Conservation (phyloP, 2,888 invertebrate species). For the Drosophila subsilvestris region DNA sequence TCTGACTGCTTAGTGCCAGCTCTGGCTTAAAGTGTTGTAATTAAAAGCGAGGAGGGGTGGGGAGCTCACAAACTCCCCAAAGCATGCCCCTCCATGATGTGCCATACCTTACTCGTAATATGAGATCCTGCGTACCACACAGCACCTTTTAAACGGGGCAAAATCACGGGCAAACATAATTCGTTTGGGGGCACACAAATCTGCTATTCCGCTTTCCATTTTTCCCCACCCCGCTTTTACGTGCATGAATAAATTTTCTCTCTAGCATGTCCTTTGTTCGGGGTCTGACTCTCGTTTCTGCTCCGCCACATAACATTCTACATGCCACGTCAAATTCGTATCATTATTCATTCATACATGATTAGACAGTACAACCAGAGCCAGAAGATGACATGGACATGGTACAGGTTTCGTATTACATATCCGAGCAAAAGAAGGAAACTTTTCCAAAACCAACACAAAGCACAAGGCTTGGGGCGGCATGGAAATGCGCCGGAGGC, state of each 20-base stretch:
- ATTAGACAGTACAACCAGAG: slow-evolving; percentile 61
- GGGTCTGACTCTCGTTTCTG: slow-evolving; percentile 11
- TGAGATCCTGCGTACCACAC: slow-evolving; percentile 36
- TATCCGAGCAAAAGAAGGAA: slow-evolving; percentile 18
- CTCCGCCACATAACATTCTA: slow-evolving; percentile 43
- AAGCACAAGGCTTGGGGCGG: background rate
- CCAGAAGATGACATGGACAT: slow-evolving; percentile 32
- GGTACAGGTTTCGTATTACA: slow-evolving; percentile 73
- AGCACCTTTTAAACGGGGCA: slow-evolving; percentile 56
- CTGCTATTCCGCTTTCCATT: slow-evolving; percentile 30
- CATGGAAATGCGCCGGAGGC: background rate
- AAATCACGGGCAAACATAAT: slow-evolving; percentile 69
- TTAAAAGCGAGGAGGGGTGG: slow-evolving; percentile 50
- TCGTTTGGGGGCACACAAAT: slow-evolving; percentile 3
- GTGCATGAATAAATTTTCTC: slow-evolving; percentile 73
- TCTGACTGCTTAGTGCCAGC: slow-evolving; percentile 51
- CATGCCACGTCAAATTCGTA: slow-evolving; percentile 78
- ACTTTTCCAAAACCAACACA: slow-evolving; percentile 35
- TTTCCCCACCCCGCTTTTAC: slow-evolving; percentile 62
- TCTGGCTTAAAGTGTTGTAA: slow-evolving; percentile 66
- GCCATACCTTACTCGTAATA: slow-evolving; percentile 39
- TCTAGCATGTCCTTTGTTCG: slow-evolving; percentile 63
- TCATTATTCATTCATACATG: slow-evolving; percentile 81
- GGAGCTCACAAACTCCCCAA: slow-evolving; percentile 8
- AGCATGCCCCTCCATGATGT: background rate